Evolutionary conservation across 2,888 invertebrate species (phyloP).

Genomic region (Cheilosia scutellata): DNA sequence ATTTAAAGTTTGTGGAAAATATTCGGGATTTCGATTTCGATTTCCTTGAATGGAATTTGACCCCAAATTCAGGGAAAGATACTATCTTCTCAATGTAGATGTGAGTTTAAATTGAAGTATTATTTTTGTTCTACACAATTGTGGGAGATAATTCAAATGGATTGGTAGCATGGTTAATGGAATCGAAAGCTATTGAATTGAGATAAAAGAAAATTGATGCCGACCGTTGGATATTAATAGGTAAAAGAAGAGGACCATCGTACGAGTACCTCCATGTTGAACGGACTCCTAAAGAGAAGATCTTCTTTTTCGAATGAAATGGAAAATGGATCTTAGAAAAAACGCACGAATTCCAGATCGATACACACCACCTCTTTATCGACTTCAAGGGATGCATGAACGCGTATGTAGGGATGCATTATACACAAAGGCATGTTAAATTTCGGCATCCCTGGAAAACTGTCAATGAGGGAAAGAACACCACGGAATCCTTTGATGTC

Average conservation of each 20-base stretch:
- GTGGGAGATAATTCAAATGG: slow-evolving; percentile 31
- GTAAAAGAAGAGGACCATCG: neutral
- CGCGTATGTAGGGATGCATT: too few species aligned
- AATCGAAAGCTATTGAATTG: slow-evolving; percentile 17
- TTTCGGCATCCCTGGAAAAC: too few species aligned
- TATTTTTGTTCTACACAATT: neutral
- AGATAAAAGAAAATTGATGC: slow-evolving; percentile 1
- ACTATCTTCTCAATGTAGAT: slow-evolving; percentile 9
- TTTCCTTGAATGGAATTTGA: slow-evolving; percentile 15
- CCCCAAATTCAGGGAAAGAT: neutral
- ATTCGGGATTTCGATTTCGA: slow-evolving; percentile 1
- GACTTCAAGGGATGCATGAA: too few species aligned
- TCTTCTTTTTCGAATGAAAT: too few species aligned
- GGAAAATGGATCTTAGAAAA: too few species aligned
- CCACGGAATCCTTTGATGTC: too few species aligned
- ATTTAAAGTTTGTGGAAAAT: slow-evolving; percentile 25
- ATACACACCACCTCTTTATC: too few species aligned
- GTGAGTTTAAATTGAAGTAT: neutral
- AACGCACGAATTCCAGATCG: too few species aligned
- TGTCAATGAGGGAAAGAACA: too few species aligned
- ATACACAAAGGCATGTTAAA: too few species aligned
- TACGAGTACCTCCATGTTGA: neutral
- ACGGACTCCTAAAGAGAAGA: too few species aligned
- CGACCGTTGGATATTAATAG: neutral
- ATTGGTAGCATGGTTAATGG: slow-evolving; percentile 21